A percentile compares a stretch with the other conserved stretches of the same genome.
phyloP scores from a whole-genome alignment of 2,888 invertebrate species.

The Allolobophora icterica region DNA sequence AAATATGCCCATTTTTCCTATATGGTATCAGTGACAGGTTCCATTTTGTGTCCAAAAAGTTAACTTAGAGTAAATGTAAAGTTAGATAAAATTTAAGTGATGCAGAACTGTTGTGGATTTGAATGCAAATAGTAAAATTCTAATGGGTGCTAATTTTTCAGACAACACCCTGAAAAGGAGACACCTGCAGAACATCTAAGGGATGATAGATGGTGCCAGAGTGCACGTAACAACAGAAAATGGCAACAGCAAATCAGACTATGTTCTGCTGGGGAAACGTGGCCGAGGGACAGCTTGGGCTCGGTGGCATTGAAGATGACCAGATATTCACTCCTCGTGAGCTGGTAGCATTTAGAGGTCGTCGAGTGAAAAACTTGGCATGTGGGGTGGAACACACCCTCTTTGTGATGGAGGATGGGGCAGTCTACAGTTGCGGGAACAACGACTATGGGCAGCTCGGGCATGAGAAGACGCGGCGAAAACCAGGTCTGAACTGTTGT shows the following conservation, averaged over 20 bases:
- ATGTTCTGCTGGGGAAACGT: constrained; percentile 45
- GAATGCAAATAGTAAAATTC: neutral
- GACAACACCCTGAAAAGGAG: neutral
- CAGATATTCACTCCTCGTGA: constrained; percentile 69
- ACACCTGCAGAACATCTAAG: neutral
- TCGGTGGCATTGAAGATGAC: constrained; percentile 80
- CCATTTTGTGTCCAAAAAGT: too few species aligned
- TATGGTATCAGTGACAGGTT: too few species aligned
- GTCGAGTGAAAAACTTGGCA: constrained; percentile 66
- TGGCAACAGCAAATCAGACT: neutral
- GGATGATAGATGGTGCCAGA: neutral
- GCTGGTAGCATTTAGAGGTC: constrained; percentile 54
- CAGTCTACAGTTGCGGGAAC: constrained; percentile 87
- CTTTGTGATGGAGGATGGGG: constrained; percentile 78
- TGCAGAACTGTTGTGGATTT: neutral
- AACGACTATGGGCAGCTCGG: constrained; percentile 93
- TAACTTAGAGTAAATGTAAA: too few species aligned
- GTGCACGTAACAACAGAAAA: constrained; percentile 2
- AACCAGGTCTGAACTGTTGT: constrained; percentile 54
- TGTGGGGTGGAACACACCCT: constrained; percentile 85
- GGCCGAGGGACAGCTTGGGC: constrained; percentile 77
- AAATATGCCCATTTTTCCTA: too few species aligned
- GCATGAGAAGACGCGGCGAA: constrained; percentile 66
- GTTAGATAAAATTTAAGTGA: too few species aligned
- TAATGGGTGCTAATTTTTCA: neutral